A percentile compares a stretch with the other conserved stretches of the same genome.
Evolutionary conservation across 2,113 vertebrate species (phyloP).

Genomic region (Lanius collurio): DNA sequence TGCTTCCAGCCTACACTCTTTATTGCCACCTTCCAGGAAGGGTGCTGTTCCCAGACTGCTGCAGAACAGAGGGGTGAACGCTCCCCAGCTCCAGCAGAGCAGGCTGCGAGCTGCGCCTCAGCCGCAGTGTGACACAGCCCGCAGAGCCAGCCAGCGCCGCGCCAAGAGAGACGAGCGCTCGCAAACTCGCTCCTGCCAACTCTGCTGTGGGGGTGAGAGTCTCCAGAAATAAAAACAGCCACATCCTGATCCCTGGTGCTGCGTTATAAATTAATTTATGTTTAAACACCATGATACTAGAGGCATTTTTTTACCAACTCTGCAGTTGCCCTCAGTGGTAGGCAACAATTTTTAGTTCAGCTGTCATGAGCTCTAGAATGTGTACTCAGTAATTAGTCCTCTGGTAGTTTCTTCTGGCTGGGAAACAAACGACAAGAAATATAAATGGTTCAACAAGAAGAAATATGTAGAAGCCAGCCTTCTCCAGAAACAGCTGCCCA

Average conservation of each 20-base stretch:
- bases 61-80: neutral
- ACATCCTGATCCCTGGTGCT: neutral
- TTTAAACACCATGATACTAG: neutral
- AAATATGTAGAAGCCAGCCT: neutral
- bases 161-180: neutral
- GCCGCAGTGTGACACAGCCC: neutral
- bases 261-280: conserved; percentile 5
- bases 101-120: neutral
- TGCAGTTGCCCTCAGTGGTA: conserved; percentile 43
- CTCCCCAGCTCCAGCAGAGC: neutral
- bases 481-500: neutral
- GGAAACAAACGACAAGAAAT: conserved; percentile 9
- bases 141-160: neutral
- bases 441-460: neutral
- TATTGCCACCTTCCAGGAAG: neutral
- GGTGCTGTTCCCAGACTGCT: neutral
- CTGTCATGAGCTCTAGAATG: conserved; percentile 18
- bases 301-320: conserved; percentile 31
- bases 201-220: neutral
- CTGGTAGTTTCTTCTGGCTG: conserved; percentile 26
- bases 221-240: neutral
- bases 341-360: conserved; percentile 45
- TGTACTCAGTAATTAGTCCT: conserved; percentile 50
- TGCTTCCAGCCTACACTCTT: neutral
- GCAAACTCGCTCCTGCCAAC: neutral